phyloP scores from a whole-genome alignment of 2,797 vertebrate genomes.

The Columba guinea region DNA sequence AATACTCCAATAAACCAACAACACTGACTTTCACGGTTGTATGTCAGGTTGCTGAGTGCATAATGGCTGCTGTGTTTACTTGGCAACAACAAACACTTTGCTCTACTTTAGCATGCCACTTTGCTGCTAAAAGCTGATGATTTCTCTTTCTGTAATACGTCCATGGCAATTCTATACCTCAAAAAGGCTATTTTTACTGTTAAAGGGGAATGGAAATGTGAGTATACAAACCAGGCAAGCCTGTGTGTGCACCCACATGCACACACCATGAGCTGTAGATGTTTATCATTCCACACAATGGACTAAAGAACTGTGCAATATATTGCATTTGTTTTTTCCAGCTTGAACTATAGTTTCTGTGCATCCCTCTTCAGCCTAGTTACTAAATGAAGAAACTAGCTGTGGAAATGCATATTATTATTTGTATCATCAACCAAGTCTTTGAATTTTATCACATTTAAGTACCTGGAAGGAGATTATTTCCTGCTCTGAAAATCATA shows the following conservation, averaged over 20 bases:
- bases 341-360: not conserved
- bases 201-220: not conserved
- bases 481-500: not conserved
- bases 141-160: not conserved
- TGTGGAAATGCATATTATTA: not conserved
- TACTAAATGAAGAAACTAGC: not conserved
- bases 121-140: not conserved
- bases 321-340: not conserved
- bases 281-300: not conserved
- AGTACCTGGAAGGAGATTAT: not conserved
- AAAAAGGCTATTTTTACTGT: not conserved
- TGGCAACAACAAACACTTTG: slow-evolving; percentile 12
- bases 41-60: slow-evolving; percentile 36
- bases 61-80: slow-evolving; percentile 40
- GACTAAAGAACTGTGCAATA: not conserved
- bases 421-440: not conserved
- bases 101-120: not conserved
- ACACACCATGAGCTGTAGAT: accelerated
- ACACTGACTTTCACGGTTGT: not conserved
- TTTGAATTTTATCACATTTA: not conserved
- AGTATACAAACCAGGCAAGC: not conserved
- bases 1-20: slow-evolving; percentile 5
- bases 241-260: not conserved
- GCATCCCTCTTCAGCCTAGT: not conserved
- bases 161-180: not conserved